Evolutionary conservation across 1,140 invertebrate genomes (phyloP).

Genomic region (Drosophila lini): DNA sequence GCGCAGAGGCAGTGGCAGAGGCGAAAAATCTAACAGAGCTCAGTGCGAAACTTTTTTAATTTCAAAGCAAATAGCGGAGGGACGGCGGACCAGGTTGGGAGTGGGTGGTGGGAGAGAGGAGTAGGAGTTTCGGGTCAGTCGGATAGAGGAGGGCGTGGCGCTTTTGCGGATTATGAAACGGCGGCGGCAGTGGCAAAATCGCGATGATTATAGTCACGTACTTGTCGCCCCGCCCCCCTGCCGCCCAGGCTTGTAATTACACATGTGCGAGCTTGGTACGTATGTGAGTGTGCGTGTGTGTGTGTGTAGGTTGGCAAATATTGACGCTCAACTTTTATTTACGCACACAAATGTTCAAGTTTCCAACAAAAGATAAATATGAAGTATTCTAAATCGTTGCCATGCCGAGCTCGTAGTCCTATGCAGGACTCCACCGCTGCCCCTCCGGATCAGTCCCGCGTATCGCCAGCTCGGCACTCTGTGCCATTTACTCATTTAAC

Average conservation of each 20-base stretch:
- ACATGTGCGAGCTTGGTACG: conserved; percentile 29
- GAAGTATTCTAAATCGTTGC: conserved; percentile 78
- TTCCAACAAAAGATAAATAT: conserved; percentile 80
- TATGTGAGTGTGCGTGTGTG: conserved; percentile 3
- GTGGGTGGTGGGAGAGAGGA: not conserved
- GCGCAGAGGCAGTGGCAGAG: conserved; percentile 42
- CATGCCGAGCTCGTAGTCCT: conserved; percentile 42
- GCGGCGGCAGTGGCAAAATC: conserved; percentile 47
- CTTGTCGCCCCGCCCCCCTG: conserved; percentile 58
- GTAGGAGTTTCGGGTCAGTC: conserved; percentile 36
- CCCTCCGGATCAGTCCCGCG: not conserved
- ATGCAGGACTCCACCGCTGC: not conserved
- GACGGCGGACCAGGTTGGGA: not conserved
- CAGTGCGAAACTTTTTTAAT: conserved; percentile 77
- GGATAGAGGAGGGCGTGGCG: conserved; percentile 6
- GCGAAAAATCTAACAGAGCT: conserved; percentile 70
- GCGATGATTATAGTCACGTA: conserved; percentile 81
- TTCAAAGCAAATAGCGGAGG: conserved; percentile 74
- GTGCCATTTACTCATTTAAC: conserved; percentile 80
- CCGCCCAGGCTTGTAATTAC: conserved; percentile 65
- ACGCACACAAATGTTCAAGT: conserved; percentile 81
- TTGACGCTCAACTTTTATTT: conserved; percentile 80
- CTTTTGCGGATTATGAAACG: conserved; percentile 54
- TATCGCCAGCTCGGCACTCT: conserved; percentile 17
- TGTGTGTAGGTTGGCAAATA: conserved; percentile 63